These are phyloP conservation scores for Pseudanteris insignis DNA, from an alignment of 2,888 invertebrate species.

Conservation along the genomic window DNA sequence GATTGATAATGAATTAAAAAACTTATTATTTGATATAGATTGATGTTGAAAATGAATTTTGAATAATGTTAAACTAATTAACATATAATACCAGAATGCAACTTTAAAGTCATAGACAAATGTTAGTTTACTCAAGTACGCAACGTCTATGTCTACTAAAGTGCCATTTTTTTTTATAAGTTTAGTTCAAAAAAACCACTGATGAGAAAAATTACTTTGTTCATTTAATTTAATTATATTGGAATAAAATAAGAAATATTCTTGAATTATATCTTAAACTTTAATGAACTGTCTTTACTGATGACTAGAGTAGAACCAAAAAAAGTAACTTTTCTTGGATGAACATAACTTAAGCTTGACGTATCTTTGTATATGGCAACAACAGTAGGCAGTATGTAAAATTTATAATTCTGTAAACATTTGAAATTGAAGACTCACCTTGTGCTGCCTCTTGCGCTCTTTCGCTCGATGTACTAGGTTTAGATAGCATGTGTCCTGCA, in stretches of 20 bases:
- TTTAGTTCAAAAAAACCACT: not conserved
- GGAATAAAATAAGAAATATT: too few relatives aligned
- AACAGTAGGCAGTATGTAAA: slow-evolving; percentile 48
- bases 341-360: too few relatives aligned
- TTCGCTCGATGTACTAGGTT: slow-evolving; percentile 65
- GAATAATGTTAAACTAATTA: too few relatives aligned
- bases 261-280: too few relatives aligned
- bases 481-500: slow-evolving; percentile 64
- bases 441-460: slow-evolving; percentile 65
- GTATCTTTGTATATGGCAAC: too few relatives aligned
- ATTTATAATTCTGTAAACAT: slow-evolving; percentile 27
- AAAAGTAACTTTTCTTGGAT: too few relatives aligned
- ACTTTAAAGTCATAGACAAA: not conserved
- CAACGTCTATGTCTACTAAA: slow-evolving; percentile 43
- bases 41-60: too few relatives aligned
- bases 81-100: slow-evolving; percentile 5
- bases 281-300: too few relatives aligned
- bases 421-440: slow-evolving; percentile 59
- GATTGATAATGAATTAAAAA: too few relatives aligned
- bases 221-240: not conserved
- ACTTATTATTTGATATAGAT: too few relatives aligned
- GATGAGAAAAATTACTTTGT: not conserved
- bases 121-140: slow-evolving; percentile 5
- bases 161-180: slow-evolving; percentile 36
- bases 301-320: too few relatives aligned